Conservation (phyloP, 2,888 invertebrate genomes). For the Crossocerus cetratus region DNA sequence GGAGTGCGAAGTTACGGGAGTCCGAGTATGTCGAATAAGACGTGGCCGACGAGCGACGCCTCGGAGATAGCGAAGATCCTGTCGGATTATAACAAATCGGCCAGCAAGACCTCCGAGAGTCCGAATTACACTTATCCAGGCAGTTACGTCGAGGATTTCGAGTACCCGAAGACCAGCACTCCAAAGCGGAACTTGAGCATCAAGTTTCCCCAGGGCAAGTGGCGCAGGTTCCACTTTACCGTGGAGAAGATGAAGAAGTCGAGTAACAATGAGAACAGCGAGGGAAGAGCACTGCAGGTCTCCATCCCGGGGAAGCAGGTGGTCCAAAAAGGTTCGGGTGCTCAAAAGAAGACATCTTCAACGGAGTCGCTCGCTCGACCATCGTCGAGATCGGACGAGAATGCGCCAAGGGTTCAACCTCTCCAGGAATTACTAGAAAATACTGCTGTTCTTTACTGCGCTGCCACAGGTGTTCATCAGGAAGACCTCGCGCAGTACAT, state of each 20-base stretch:
- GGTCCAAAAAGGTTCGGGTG: neutral
- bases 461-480: conserved; percentile 69
- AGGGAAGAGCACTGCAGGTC: neutral
- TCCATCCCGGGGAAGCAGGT: conserved; percentile 18
- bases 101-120: conserved; percentile 17
- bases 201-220: conserved; percentile 45
- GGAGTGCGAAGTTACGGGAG: neutral
- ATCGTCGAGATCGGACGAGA: neutral
- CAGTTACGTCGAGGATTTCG: conserved; percentile 6
- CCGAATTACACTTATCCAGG: neutral
- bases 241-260: conserved; percentile 42
- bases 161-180: neutral
- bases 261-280: conserved; percentile 1
- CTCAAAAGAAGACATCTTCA: neutral
- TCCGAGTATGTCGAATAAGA: conserved; percentile 1
- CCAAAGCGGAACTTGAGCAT: conserved; percentile 19
- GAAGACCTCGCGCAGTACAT: conserved; percentile 69
- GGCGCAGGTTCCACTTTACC: conserved; percentile 46
- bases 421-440: conserved; percentile 69
- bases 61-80: conserved; percentile 65
- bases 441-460: conserved; percentile 71
- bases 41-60: conserved; percentile 51
- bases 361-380: neutral
- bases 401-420: conserved; percentile 13
- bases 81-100: conserved; percentile 62